Base-by-base conservation (phyloP, 2,797 vertebrate genomes). In the Coregonus suidteri region DNA sequence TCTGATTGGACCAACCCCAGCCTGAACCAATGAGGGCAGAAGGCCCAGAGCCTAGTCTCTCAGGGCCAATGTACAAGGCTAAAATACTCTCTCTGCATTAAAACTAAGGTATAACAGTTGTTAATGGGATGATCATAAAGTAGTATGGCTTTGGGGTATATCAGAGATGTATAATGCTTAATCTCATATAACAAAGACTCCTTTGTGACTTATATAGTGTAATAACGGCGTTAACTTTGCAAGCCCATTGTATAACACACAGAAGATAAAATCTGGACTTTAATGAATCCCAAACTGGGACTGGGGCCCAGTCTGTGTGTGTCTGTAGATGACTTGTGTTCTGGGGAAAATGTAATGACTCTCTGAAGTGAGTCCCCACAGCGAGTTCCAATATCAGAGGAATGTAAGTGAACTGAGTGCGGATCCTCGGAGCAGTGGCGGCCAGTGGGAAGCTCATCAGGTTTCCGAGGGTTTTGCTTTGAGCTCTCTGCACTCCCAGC, bases 391-490 rank as follows among this genome's bases (percentile, higher is more conserved):
- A 75, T 83, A 87, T 83, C 81, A 77, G 82, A 91, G 77, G 90
- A 91, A 90, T n/a, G 73, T 51, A 76, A 82, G 85, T 85, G 76
- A 88, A 88, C 65, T 80, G 87, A 6, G 70, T 86, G 81, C 78
- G 74, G 84, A 89, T 87, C 84, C 87, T 79, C 59, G 14, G 81
- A 88, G 86, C 74, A 18, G 56, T 52, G 0, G 84, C 81, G 47
- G 86, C 74, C 75, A 88, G 14, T 18, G 16, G 80, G 85, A 90
- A 41, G 9, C 41, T 41, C 41, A 41, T 41, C 81, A 25, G 16
- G 83, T 88, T 89, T 90, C 87, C 87, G 85, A 20, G 31, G 82
- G 80, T 85, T 91, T 91, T 93, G 75, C 75, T 87, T 92, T 90
- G 91, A 89, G 18, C 88, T 73, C 56, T 13, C 82, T 77, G 52